Conservation (phyloP, 1,140 invertebrate genomes). For the Drosophila pectinifera region DNA sequence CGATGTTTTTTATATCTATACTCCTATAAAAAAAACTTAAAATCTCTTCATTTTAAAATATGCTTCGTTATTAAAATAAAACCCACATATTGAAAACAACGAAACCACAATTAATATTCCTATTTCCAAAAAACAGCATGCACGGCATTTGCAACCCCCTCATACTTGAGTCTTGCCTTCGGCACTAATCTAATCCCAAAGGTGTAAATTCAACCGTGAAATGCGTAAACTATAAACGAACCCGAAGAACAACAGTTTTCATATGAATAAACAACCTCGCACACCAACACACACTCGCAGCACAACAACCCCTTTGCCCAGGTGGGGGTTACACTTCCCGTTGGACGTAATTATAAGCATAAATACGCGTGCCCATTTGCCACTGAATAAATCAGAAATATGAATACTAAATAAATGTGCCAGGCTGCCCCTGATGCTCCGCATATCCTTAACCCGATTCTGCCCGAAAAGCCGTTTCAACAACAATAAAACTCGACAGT, state of each 20-base stretch:
- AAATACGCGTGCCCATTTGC: conserved; percentile 79
- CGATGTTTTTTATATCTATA: no score
- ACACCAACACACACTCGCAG: conserved; percentile 10
- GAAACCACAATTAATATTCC: neutral
- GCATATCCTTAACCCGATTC: conserved; percentile 32
- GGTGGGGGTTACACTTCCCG: conserved; percentile 41
- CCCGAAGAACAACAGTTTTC: conserved; percentile 50
- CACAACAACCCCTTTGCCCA: conserved; percentile 30
- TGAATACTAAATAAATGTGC: conserved; percentile 78
- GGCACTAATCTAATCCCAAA: conserved; percentile 58
- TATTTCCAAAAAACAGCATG: conserved; percentile 2
- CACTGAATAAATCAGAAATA: conserved; percentile 82
- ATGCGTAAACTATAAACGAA: conserved; percentile 61
- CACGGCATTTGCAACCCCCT: conserved; percentile 10
- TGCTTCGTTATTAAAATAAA: no score
- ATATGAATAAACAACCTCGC: conserved; percentile 59
- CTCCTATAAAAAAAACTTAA: no score
- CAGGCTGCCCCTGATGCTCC: conserved; percentile 9
- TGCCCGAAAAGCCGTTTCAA: conserved; percentile 18
- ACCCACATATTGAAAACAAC: neutral
- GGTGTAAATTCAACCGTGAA: conserved; percentile 57
- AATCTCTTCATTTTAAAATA: no score
- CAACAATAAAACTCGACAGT: conserved; percentile 63
- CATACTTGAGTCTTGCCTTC: neutral
- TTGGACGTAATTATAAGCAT: conserved; percentile 71